Evolutionary conservation across 2,113 vertebrate species (phyloP).

Genomic region (Ictalurus furcatus): DNA sequence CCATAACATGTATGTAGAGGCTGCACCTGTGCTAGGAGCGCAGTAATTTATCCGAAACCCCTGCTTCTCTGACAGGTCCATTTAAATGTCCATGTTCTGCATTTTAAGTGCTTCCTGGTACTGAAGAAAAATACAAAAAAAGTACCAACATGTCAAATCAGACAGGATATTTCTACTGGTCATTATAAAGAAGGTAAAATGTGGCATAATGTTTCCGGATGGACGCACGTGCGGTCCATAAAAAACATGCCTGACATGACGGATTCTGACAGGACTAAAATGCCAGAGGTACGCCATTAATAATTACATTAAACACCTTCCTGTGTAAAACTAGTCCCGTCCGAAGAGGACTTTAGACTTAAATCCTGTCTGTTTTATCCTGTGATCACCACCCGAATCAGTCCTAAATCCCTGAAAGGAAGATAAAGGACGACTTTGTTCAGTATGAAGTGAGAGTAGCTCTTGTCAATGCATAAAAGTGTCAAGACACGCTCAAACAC

Average conservation of each 20-base stretch:
- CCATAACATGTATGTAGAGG: neutral
- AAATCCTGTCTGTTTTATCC: neutral
- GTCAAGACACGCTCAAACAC: conserved; percentile 48
- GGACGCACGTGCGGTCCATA: neutral
- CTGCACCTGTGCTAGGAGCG: neutral
- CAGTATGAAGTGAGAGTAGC: conserved; percentile 14
- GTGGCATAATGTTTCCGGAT: neutral
- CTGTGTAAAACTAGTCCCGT: neutral
- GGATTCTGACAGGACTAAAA: neutral
- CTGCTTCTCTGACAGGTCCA: neutral
- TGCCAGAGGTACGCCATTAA: neutral
- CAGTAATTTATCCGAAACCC: neutral
- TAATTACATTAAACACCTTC: neutral
- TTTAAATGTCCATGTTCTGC: neutral
- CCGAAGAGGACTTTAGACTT: neutral
- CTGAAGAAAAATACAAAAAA: no score
- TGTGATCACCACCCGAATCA: neutral
- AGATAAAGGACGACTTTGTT: conserved; percentile 53
- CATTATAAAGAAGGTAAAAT: neutral
- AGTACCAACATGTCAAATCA: no score
- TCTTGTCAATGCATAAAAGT: conserved; percentile 20
- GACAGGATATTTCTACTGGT: neutral
- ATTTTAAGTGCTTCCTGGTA: neutral
- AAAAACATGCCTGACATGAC: neutral
- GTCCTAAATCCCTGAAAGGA: conserved; percentile 10